These are phyloP conservation scores for Xenops minutus DNA, from an alignment of 2,797 vertebrate genomes.

Conservation along the genomic window DNA sequence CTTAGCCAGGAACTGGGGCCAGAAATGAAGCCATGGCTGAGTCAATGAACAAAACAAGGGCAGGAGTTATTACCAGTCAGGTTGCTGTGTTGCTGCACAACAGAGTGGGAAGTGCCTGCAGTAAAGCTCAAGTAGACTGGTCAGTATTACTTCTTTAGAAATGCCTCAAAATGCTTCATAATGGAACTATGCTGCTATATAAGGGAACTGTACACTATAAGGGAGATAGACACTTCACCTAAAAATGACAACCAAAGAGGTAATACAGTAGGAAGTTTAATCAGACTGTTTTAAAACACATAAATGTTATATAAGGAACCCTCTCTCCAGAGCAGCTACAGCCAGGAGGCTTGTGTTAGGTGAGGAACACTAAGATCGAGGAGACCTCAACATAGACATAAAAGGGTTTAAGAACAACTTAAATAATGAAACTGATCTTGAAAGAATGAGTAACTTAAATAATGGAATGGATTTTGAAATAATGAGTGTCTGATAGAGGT, in stretches of 20 bases:
- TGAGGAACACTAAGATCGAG: neutral
- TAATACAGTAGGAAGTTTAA: neutral
- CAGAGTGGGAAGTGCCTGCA: neutral
- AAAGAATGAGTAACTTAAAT: neutral
- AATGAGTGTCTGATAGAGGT: neutral
- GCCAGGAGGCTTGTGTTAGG: neutral
- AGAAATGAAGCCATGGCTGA: neutral
- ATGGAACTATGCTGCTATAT: neutral
- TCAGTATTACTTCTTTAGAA: neutral
- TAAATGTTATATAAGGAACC: neutral
- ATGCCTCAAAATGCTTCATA: neutral
- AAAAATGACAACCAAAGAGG: neutral
- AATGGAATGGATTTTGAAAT: neutral
- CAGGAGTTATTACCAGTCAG: neutral
- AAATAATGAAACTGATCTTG: neutral
- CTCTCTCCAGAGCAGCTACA: neutral
- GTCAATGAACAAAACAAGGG: neutral
- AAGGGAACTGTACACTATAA: neutral
- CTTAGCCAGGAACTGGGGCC: neutral
- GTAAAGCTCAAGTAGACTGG: neutral
- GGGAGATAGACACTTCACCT: neutral
- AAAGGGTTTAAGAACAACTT: neutral
- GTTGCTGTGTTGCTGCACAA: neutral
- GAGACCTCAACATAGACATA: neutral
- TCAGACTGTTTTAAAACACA: neutral